Percentiles rank a stretch among this genome's conserved stretches.
Evolutionary conservation across 2,113 vertebrate genomes (phyloP).

Genomic region (Erythrolamprus reginae): DNA sequence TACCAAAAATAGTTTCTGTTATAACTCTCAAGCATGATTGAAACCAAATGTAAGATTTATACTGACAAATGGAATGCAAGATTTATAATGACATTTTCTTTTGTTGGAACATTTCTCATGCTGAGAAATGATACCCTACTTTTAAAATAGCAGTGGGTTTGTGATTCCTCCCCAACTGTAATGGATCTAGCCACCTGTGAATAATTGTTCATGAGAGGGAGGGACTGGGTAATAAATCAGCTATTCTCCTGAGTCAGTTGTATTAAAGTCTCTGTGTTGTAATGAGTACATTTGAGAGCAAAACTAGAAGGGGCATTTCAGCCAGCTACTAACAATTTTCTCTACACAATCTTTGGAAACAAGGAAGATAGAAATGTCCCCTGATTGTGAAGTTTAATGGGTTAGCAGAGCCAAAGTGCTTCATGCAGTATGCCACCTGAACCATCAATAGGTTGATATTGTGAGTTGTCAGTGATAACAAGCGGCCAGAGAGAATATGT

Average conservation of each 20-base stretch:
- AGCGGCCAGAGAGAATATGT: neutral
- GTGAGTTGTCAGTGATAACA: constrained; percentile 1
- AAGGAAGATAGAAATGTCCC: neutral
- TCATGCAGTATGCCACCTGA: neutral
- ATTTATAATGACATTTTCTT: constrained; percentile 24
- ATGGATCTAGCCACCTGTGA: neutral
- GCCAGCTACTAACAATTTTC: neutral
- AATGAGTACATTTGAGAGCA: neutral
- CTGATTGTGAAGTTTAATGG: neutral
- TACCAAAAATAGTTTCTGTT: neutral
- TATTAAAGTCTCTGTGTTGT: neutral
- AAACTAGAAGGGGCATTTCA: neutral
- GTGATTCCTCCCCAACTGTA: neutral
- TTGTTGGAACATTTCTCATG: constrained; percentile 15
- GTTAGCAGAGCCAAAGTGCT: neutral
- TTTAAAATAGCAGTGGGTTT: constrained; percentile 18
- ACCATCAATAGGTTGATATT: neutral
- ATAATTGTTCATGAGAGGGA: constrained; percentile 21
- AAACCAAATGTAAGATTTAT: constrained; percentile 23
- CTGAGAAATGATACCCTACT: constrained; percentile 18
- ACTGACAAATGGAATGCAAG: constrained; percentile 22
- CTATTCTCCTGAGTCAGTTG: neutral
- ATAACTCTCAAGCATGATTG: neutral
- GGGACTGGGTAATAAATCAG: neutral
- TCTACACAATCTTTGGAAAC: neutral